Evolutionary conservation across 2,797 vertebrate species (phyloP).

Genomic region (Dallia pectoralis): DNA sequence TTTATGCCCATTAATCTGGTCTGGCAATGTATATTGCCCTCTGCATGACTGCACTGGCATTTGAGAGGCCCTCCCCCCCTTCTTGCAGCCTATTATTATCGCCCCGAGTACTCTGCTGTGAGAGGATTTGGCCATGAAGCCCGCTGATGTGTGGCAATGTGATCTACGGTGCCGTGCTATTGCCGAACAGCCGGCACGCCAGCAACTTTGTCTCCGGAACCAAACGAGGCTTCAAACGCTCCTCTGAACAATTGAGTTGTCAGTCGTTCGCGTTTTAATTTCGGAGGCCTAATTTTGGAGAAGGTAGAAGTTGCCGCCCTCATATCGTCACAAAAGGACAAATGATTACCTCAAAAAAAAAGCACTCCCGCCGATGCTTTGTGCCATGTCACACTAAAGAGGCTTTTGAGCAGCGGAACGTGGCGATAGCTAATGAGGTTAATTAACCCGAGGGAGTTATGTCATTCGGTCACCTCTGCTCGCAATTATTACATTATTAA

Average conservation of each 20-base stretch:
- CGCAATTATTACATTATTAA: conserved; percentile 44
- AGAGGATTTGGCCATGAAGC: conserved; percentile 33
- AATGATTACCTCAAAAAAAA: conserved; percentile 6
- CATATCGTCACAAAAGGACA: not conserved
- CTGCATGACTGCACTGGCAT: conserved; percentile 32
- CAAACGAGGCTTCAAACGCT: not conserved
- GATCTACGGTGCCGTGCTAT: conserved; percentile 27
- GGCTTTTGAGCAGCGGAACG: conserved; percentile 12
- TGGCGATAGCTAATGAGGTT: conserved; percentile 42
- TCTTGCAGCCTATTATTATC: conserved; percentile 28
- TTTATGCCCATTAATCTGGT: not conserved
- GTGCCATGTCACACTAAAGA: conserved; percentile 29
- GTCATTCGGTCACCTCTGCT: conserved; percentile 49
- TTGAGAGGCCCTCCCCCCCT: conserved; percentile 29
- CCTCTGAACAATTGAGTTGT: not conserved
- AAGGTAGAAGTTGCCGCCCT: not conserved
- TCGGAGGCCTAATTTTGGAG: not conserved
- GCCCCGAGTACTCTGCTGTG: conserved; percentile 22
- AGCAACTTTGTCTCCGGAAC: not conserved
- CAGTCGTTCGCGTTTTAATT: not conserved
- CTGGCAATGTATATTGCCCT: conserved; percentile 8
- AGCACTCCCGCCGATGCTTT: conserved; percentile 6
- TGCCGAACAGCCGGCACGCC: conserved; percentile 14
- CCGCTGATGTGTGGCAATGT: conserved; percentile 32
- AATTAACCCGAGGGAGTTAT: conserved; percentile 58